phyloP scores from a whole-genome alignment of 1,140 invertebrate species.

The Cyclina sinensis region DNA sequence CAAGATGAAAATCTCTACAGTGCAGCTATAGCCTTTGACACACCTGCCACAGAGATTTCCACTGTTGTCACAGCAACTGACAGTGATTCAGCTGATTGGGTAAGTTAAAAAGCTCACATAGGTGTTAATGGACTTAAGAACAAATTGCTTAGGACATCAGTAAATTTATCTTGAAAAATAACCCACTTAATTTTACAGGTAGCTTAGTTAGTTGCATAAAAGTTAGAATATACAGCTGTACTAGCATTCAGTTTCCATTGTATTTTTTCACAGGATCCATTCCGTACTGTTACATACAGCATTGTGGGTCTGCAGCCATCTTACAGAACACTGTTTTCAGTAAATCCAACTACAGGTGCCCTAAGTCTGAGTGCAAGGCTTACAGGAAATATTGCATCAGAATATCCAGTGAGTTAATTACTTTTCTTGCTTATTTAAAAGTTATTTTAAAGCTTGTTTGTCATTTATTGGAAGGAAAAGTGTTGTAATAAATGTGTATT shows the following conservation, averaged over 20 bases:
- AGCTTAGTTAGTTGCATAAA: not conserved
- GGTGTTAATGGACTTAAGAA: no score
- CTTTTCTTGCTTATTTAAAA: no score
- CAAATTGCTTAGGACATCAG: no score
- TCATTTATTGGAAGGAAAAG: no score
- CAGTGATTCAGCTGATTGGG: conserved; percentile 36
- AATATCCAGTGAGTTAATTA: conserved; percentile 2
- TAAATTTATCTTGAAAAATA: no score
- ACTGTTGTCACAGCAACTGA: conserved; percentile 45
- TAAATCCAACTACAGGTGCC: conserved; percentile 69
- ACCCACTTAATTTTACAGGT: not conserved
- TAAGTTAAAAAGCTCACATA: not conserved
- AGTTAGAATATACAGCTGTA: not conserved
- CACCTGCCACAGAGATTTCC: not conserved
- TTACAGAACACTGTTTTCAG: conserved; percentile 69
- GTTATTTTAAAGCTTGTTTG: no score
- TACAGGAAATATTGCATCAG: not conserved
- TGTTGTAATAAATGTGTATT: no score
- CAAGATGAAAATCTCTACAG: conserved; percentile 29
- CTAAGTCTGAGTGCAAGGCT: conserved; percentile 54
- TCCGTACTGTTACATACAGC: conserved; percentile 71
- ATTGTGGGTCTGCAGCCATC: conserved; percentile 71
- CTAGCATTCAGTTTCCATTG: not conserved
- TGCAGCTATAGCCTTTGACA: conserved; percentile 15
- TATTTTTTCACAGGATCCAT: conserved; percentile 74